Conservation (phyloP, 2,888 invertebrate species). For the Crocallis elinguaria region DNA sequence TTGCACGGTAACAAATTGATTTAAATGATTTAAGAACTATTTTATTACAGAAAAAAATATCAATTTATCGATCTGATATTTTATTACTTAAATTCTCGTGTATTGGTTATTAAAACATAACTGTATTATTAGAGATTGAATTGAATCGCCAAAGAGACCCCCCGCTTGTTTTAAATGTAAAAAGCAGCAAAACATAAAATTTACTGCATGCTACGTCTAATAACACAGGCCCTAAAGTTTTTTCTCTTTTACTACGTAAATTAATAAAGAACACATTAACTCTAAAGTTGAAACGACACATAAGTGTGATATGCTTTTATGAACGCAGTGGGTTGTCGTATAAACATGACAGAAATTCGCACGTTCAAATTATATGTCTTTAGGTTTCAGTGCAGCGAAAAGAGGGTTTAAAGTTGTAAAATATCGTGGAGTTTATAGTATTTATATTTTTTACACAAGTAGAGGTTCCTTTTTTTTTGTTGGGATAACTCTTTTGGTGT, state of each 20-base stretch:
- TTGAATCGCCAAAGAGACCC: slow-evolving; percentile 9
- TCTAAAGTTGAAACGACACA: slow-evolving; percentile 31
- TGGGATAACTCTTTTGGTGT: too few species aligned
- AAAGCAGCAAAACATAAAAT: slow-evolving; percentile 26
- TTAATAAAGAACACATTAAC: slow-evolving; percentile 26
- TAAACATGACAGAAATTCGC: slow-evolving; percentile 60
- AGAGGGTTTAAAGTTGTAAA: slow-evolving; percentile 16
- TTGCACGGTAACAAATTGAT: too few species aligned
- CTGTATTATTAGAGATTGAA: background rate
- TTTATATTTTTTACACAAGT: too few species aligned
- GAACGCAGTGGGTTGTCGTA: slow-evolving; percentile 50
- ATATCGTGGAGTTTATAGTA: background rate
- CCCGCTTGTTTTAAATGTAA: slow-evolving; percentile 25
- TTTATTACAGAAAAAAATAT: too few species aligned
- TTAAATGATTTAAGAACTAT: too few species aligned
- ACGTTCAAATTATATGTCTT: slow-evolving; percentile 56
- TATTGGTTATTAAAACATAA: too few species aligned
- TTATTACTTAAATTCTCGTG: too few species aligned
- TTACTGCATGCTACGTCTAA: slow-evolving; percentile 16
- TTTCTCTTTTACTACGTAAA: slow-evolving; percentile 13
- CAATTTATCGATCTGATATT: too few species aligned
- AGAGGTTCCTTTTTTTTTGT: too few species aligned
- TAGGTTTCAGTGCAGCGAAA: slow-evolving; percentile 33
- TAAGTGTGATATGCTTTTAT: slow-evolving; percentile 38
- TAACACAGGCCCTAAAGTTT: slow-evolving; percentile 10